Base-by-base conservation (phyloP, 2,113 vertebrate species). In the Eptesicus fuscus region DNA sequence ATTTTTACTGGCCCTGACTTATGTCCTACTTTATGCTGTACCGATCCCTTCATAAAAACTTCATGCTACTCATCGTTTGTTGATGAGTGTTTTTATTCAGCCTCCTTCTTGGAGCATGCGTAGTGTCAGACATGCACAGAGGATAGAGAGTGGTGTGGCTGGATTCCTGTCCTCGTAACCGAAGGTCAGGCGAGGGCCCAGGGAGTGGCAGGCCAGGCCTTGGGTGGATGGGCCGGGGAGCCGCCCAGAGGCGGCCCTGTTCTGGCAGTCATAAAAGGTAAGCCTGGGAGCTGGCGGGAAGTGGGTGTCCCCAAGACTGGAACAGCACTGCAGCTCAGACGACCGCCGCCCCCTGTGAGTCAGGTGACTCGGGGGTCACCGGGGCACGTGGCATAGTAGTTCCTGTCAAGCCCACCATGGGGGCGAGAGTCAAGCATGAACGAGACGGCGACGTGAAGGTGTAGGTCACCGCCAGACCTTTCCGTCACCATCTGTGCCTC, bases 121-220 rank as follows among this genome's bases (percentile, higher is more conserved):
- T 11, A 23, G 22, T 67, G 28, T 88, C 28, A 42, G 59, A 9
- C 51, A 28, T 30, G 32, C 25, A 28, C 20, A 0, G 30, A 78
- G 42, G 30, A 2, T 18, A 8, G 28, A 35, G 67, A 71, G 84
- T 16, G 7, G 2, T 35, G 32, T 88, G 30, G 51, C 63, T 70
- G 23, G 17, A 35, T 17, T 77, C n/a, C 42, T 47, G 28, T 30
- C 67, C 30, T 92, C 53, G 28, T 47, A 17, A 63, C 23, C 2
- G 9, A 59, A 25, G 49, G 9, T 22, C n/a, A 47, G 32, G 5
- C 42, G 53, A 82, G 10, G 28, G 44, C 11, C 0, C 1, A 44
- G 23, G 16, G 63, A 17, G 40, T 51, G 30, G 1, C 1, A 7
- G 40, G 37, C 25, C 4, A 0, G 25, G n/a, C 53, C 28, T 42